Evolutionary conservation across 2,888 invertebrate species (phyloP).

Genomic region (Drosophila greeni): DNA sequence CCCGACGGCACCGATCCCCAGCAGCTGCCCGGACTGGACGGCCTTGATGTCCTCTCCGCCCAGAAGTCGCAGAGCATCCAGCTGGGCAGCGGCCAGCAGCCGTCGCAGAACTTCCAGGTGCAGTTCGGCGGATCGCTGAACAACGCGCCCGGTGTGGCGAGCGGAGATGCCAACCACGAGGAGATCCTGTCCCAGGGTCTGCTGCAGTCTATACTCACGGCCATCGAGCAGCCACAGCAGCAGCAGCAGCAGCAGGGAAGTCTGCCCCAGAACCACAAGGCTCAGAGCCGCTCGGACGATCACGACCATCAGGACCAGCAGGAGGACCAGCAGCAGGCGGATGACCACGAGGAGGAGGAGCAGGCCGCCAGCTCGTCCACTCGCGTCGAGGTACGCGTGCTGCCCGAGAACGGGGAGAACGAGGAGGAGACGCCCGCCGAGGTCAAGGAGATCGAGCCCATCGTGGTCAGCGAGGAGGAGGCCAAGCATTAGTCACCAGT

Average conservation of each 20-base stretch:
- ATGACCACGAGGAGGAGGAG: conserved; percentile 16
- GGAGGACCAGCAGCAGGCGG: conserved; percentile 33
- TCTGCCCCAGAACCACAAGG: conserved; percentile 58
- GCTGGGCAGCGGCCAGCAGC: conserved; percentile 78
- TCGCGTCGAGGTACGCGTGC: conserved; percentile 48
- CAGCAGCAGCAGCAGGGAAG: conserved; percentile 63
- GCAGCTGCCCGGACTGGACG: conserved; percentile 74
- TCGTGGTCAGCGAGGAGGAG: conserved; percentile 60
- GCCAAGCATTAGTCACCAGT: conserved; percentile 58
- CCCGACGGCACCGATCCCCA: conserved; percentile 69
- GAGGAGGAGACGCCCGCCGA: conserved; percentile 49
- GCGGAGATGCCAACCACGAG: conserved; percentile 82
- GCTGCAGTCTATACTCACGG: conserved; percentile 88
- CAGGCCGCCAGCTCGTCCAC: conserved; percentile 36
- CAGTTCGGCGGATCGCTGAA: conserved; percentile 83
- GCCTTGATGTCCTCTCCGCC: conserved; percentile 76
- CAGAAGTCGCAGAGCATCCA: conserved; percentile 76
- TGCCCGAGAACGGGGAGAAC: conserved; percentile 38
- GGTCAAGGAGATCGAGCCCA: conserved; percentile 64
- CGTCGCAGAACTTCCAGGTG: conserved; percentile 84
- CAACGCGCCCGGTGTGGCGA: conserved; percentile 57
- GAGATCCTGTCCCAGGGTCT: conserved; percentile 88
- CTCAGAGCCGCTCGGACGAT: conserved; percentile 74
- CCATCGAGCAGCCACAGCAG: conserved; percentile 85
- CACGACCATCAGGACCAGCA: conserved; percentile 28